Base-by-base conservation (phyloP, 2,797 vertebrate genomes). In the Gobio occitaniae region DNA sequence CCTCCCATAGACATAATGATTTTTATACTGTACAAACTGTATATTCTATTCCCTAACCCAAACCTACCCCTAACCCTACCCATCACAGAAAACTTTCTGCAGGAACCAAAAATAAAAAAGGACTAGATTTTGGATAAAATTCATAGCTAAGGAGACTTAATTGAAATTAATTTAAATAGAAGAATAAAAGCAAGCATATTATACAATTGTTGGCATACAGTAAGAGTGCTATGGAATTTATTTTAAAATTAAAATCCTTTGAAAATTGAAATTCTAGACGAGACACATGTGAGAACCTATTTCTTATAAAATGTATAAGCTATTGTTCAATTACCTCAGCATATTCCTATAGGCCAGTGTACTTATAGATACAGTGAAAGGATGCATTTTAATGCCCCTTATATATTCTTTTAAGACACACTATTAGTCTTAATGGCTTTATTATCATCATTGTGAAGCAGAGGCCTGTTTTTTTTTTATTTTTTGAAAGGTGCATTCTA, bases 361-460 rank as follows among this genome's bases (percentile, higher is more conserved):
- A 78, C 87, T 88, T 87, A 69, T 84, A 44, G 71, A 85, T 78
- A 80, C 84, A 82, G 88, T 88, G 89, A 83, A 89, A 89, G 91
- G 89, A 89, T 92, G 91, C 54, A 36, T 80, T 74, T 89, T 91
- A 87, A 89, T 90, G 86, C 86, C 36, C 50, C 88, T 76, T 90
- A 89, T 92, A 93, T 92, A 93, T 94, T 91, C 92, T 93, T 94
- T 94, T 92, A 92, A 94, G 93, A 93, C 91, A 90, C 91, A 91
- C 93, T 94, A 94, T 95, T 94, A 93, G 92, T 91, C 91, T 93
- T 95, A 95, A 95, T 95, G 93, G 93, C 90, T 92, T 94, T 92
- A 94, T 95, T 94, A 90, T 91, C 93, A 93, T 94, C 92, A 93
- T 93, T 90, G 88, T 86, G 91, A 91, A 80, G 36, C 93, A 93